Conservation (phyloP, 2,888 invertebrate genomes). For the Pseudococcus viburni region DNA sequence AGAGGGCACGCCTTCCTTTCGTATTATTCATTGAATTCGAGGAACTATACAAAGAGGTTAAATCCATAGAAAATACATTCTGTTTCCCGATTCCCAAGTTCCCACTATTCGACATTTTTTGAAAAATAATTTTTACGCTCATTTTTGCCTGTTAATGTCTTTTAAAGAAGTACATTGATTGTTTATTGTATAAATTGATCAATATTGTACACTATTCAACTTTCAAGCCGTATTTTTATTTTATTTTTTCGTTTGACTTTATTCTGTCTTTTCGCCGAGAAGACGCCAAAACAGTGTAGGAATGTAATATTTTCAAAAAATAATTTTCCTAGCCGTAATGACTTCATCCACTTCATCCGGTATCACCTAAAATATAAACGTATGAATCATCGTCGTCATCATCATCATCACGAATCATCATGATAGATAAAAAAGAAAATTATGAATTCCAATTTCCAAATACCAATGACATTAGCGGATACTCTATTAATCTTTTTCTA, state of each 20-base stretch:
- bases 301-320: neutral
- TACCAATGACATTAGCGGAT: conserved; percentile 5
- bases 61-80: conserved; percentile 37
- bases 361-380: neutral
- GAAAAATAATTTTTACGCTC: neutral
- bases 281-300: conserved; percentile 26
- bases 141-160: neutral
- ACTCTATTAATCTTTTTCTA: conserved; percentile 43
- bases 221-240: neutral
- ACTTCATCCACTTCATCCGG: conserved; percentile 52
- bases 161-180: neutral
- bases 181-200: neutral
- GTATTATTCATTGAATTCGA: conserved; percentile 60
- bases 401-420: conserved; percentile 10
- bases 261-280: neutral
- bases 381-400: neutral
- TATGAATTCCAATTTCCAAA: neutral
- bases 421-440: conserved; percentile 11
- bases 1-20: conserved; percentile 57
- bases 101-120: too few relatives aligned
- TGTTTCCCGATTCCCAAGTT: neutral
- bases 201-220: neutral
- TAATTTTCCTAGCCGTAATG: neutral
- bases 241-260: neutral
- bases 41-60: conserved; percentile 53